These are phyloP conservation scores for Zhuqinia jingwanae DNA, from an alignment of 2,888 invertebrate species.

Conservation along the genomic window DNA sequence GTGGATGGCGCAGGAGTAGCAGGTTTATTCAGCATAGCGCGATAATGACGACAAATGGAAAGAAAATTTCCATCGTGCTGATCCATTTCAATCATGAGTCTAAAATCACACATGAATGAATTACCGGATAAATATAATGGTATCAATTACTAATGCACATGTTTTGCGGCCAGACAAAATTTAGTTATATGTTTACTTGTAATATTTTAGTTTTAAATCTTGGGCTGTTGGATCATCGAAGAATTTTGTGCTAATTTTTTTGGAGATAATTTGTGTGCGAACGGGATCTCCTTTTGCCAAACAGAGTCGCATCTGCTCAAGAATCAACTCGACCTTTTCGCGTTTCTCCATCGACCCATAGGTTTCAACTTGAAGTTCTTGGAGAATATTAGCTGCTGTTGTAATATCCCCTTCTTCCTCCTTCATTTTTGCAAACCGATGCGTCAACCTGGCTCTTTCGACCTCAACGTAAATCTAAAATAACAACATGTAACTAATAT, in stretches of 20 bases:
- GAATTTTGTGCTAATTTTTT: conserved; percentile 98
- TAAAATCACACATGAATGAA: too few species aligned
- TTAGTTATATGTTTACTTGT: too few species aligned
- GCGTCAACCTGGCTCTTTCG: conserved; percentile 97
- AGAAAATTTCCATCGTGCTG: conserved; percentile 96
- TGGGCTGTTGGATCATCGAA: conserved; percentile 92
- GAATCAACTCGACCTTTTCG: conserved; percentile 96
- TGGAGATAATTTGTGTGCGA: conserved; percentile 98
- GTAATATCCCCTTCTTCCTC: conserved; percentile 89
- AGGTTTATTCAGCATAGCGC: conserved; percentile 92
- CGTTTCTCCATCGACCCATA: conserved; percentile 99
- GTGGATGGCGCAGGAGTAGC: conserved; percentile 1
- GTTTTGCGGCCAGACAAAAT: too few species aligned
- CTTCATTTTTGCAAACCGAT: conserved; percentile 89
- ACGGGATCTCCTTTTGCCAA: conserved; percentile 97
- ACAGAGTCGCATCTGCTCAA: conserved; percentile 99
- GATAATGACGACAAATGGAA: conserved; percentile 97
- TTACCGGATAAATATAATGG: too few species aligned
- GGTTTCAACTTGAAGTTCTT: conserved; percentile 98
- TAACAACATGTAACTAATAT: too few species aligned
- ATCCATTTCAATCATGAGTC: conserved; percentile 96
- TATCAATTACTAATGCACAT: too few species aligned
- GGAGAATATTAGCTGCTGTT: conserved; percentile 96
- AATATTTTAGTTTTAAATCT: conserved; percentile 88
- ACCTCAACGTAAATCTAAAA: conserved; percentile 99